Evolutionary conservation across 2,888 invertebrate species (phyloP), one percentile per base, ranked within the genome.

Genomic region (Cyclophora punctaria): DNA sequence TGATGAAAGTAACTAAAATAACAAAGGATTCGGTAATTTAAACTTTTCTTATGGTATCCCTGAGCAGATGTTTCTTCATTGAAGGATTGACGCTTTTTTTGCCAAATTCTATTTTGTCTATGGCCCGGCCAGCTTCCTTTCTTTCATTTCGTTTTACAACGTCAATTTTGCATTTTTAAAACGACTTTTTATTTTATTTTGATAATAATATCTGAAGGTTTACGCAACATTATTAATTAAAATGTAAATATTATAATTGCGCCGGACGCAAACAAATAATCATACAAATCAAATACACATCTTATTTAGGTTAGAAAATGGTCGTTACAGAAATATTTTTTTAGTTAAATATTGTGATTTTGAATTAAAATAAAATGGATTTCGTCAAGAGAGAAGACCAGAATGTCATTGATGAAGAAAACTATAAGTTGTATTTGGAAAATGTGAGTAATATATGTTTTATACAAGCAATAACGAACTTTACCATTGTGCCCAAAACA

Each of bases 341-440:
- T 49, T 44, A 42, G 45, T 55, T 56, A 59, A 63, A 53, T 61
- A 40, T 48, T 47, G 44, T 47, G 48, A 48, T 49, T 55, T 56
- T 59, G 45, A 52, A 53, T 48, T 46, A 46, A 49, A 52, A 44
- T 50, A 70, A 53, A 50, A 86, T 87, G 87, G 86, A 87, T 79
- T 86, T 78, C 62, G 86, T 87, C 53, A 87, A 87, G 66, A 71
- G 84, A 48, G 86, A 86, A 69, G 86, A 84, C 34, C 78, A 74
- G 46, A 76, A 77, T 66, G 54, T 75, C 20, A 63, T 82, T 34
- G 85, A 83, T 37, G 84, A 86, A 51, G 86, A 84, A 6, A 76
- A 69, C 52, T 85, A 85, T 55, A 86, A 84, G 57, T 71, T 72
- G 49, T 87, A 84, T 50, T 63, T 83, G 61, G 85, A 87, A 50